A percentile compares a stretch with the other conserved stretches of the same genome.
These are phyloP conservation scores for Lasius fuliginosus DNA, from an alignment of 2,888 invertebrate species.

Conservation along the genomic window DNA sequence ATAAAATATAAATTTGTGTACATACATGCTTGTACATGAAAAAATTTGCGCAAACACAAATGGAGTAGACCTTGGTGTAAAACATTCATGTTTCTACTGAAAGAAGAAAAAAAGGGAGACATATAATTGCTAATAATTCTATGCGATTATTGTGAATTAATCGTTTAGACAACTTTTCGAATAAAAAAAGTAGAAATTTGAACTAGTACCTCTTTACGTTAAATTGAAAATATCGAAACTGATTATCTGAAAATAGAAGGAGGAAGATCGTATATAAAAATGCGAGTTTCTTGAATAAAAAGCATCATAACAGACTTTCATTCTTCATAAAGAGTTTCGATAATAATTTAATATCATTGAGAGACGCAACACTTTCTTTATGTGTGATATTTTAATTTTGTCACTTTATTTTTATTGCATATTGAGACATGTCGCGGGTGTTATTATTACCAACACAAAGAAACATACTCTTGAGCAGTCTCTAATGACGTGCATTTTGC, in stretches of 20 bases:
- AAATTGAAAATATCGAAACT: conserved; percentile 7
- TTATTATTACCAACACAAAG: background rate
- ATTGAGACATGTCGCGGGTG: conserved; percentile 1
- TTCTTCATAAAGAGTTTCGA: background rate
- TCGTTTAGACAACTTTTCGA: background rate
- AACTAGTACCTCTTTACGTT: background rate
- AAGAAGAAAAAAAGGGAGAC: background rate
- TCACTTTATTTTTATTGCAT: background rate
- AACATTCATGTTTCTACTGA: background rate
- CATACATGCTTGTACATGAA: conserved; percentile 38
- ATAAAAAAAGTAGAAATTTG: background rate
- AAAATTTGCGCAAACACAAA: background rate
- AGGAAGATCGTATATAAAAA: background rate
- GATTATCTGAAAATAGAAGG: background rate
- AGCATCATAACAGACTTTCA: background rate
- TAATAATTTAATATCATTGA: conserved; percentile 13
- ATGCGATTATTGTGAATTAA: conserved; percentile 16
- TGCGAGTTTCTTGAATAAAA: background rate
- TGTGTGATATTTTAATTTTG: conserved; percentile 25
- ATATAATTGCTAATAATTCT: background rate
- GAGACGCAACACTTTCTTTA: background rate
- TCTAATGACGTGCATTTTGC: background rate
- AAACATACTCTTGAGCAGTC: background rate
- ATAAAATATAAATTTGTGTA: conserved; percentile 33
- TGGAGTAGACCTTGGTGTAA: background rate